Conservation (phyloP, 2,113 vertebrate genomes). For the Nanorana parkeri region DNA sequence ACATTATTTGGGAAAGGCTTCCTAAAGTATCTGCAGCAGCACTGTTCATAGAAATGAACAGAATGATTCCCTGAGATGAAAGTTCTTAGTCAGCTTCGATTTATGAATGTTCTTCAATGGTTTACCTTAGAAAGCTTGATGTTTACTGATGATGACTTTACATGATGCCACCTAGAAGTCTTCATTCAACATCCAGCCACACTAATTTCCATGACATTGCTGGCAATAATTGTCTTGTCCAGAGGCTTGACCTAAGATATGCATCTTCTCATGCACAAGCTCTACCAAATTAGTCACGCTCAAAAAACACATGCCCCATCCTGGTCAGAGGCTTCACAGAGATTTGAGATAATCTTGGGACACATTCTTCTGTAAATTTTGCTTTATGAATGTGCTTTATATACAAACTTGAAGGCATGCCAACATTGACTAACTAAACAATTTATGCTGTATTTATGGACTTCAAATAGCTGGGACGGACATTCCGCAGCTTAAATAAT, state of each 20-base stretch:
- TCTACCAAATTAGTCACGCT: constrained; percentile 12
- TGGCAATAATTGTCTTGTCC: constrained; percentile 25
- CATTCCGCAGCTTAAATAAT: not conserved
- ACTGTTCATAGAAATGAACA: too few species aligned
- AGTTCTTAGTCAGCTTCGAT: too few species aligned
- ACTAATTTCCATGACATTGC: not conserved
- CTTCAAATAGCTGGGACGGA: not conserved
- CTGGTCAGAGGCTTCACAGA: constrained; percentile 10
- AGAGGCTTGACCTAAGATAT: constrained; percentile 13
- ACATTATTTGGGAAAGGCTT: too few species aligned
- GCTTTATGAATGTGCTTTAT: not conserved
- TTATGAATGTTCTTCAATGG: too few species aligned
- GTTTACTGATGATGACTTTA: too few species aligned
- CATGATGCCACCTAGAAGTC: too few species aligned
- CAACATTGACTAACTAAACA: not conserved
- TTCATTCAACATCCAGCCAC: too few species aligned
- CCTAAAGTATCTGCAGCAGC: too few species aligned
- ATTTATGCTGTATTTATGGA: not conserved
- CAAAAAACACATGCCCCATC: constrained; percentile 20
- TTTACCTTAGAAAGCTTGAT: too few species aligned
- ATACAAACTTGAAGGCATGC: not conserved
- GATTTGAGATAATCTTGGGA: not conserved
- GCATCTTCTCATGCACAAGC: constrained; percentile 31
- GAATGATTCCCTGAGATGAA: too few species aligned
- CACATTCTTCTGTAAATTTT: constrained; percentile 1